Base-by-base conservation (phyloP, 2,113 vertebrate genomes). In the Oreochromis spilurus region DNA sequence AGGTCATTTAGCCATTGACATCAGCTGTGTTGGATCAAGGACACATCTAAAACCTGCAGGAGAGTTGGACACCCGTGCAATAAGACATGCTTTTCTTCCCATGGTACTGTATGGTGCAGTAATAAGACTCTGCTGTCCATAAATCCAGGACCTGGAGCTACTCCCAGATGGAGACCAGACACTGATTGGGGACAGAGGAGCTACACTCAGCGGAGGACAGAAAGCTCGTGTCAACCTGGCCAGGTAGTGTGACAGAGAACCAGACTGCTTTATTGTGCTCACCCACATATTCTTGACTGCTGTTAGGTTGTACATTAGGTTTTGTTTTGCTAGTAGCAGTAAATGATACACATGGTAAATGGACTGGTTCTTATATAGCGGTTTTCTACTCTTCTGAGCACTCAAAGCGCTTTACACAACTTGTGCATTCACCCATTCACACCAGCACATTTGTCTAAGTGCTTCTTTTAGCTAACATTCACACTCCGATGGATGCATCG, bases 151-250 rank as follows among this genome's bases (percentile, higher is more conserved):
- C 92, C 87, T 99, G 90, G 96, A 98, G 91, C 92, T 98, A 62
- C 89, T 99, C 81, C 96, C 96, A 3, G 89, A 98, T 5, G 98
- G 98, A 34, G 99, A 99, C 88, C 87, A 97, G 87, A 98, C 98
- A 1, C 84, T 98, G 62, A 98, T 99, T 79, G 99, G 98, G 87
- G 98, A 99, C 94, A 95, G 98, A 82, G 99, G 99, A 79, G 96
- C 97, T 78, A 99, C 97, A 0, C 96, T 99, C 83, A 99, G 99
- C 0, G 99, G 99, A 62, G 99, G 99, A 16, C 99, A 99, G 94
- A 99, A 98, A 83, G 98, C 99, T 2, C 97, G 98, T 4, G 95
- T 99, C 65, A 99, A 98, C 93, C 95, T 99, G 6, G 99, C 99
- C 34, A 98, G 99, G 99, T 97, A 65, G 40, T 45, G 24, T 24